Evolutionary conservation across 2,888 invertebrate species (phyloP).

Genomic region (Machimus rusticus): DNA sequence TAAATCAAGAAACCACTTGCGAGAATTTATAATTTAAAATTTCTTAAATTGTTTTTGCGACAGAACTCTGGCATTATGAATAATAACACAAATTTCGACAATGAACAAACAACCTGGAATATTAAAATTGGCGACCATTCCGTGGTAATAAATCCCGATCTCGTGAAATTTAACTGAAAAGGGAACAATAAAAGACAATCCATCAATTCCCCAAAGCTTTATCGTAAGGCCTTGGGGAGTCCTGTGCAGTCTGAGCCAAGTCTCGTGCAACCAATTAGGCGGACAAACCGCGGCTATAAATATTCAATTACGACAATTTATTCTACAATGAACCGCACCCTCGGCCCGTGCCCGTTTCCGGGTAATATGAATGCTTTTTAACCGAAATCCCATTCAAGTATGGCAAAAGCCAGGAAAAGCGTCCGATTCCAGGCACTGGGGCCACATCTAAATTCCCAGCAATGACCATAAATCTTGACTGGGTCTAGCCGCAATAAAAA

Average conservation of each 20-base stretch:
- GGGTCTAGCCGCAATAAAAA: slow-evolving; percentile 44
- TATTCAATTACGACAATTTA: slow-evolving; percentile 48
- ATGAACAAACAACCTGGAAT: not conserved
- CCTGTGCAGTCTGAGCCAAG: not conserved
- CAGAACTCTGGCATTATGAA: not conserved
- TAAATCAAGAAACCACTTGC: not conserved
- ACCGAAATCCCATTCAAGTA: not conserved
- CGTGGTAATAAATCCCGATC: not conserved
- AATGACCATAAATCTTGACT: slow-evolving; percentile 46
- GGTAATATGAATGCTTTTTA: slow-evolving; percentile 12
- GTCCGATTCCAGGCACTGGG: not conserved
- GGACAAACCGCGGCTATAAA: slow-evolving; percentile 45
- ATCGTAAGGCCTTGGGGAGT: not conserved
- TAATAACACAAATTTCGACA: not conserved
- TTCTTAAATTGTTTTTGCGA: not conserved
- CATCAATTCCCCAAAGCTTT: not conserved
- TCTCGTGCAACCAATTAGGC: slow-evolving; percentile 42
- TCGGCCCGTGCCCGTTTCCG: not conserved
- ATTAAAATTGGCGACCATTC: not conserved
- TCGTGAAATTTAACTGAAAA: not conserved
- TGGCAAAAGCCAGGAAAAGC: not conserved
- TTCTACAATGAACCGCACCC: slow-evolving; percentile 43
- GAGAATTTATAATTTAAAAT: not conserved
- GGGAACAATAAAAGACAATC: not conserved
- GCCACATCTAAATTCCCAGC: slow-evolving; percentile 44